Base-by-base conservation (phyloP, 2,888 invertebrate genomes). In the Ceraclea dissimilis region DNA sequence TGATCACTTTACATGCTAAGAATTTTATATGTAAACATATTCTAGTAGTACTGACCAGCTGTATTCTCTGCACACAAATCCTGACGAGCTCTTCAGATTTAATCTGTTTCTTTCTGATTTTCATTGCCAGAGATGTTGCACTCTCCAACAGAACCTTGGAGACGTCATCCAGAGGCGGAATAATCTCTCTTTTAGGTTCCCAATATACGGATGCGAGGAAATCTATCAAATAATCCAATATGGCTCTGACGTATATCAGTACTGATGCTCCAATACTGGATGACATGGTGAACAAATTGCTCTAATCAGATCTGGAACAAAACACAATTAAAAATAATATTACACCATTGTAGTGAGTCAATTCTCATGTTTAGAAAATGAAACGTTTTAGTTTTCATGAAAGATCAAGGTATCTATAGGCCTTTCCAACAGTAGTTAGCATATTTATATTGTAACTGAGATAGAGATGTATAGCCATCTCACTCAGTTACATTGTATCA, bases 1-100 rank as follows among this genome's bases (percentile, higher is more conserved):
- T n/a, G n/a, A n/a, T n/a, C n/a, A n/a, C n/a, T n/a, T n/a, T n/a
- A n/a, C n/a, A n/a, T n/a, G n/a, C n/a, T n/a, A n/a, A n/a, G n/a
- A n/a, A n/a, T n/a, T n/a, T n/a, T n/a, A n/a, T n/a, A n/a, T n/a
- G n/a, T n/a, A n/a, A n/a, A 26, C 26, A 26, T 6, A 26, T 6
- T 26, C 26, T 26, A 26, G 26, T 26, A 6, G 26, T 39, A 54
- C 56, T 70, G 39, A 89, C 82, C 67, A 82, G 78, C 62, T 85
- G 81, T 49, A 92, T 90, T 63, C 93, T 79, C 49, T 87, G 82
- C 61, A 91, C 86, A 67, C 84, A 93, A 2, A 84, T 79, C 59
- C 74, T 73, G 0, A 92, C 87, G 17, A 93, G 79, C 59, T 84
- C 80, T 66, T 83, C 84, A 2, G 85, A 82, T 49, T 81, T 83